Percentiles rank a stretch among this genome's conserved stretches.
Evolutionary conservation across 2,797 vertebrate genomes (phyloP).

Genomic region (Pangasius larnaudii): DNA sequence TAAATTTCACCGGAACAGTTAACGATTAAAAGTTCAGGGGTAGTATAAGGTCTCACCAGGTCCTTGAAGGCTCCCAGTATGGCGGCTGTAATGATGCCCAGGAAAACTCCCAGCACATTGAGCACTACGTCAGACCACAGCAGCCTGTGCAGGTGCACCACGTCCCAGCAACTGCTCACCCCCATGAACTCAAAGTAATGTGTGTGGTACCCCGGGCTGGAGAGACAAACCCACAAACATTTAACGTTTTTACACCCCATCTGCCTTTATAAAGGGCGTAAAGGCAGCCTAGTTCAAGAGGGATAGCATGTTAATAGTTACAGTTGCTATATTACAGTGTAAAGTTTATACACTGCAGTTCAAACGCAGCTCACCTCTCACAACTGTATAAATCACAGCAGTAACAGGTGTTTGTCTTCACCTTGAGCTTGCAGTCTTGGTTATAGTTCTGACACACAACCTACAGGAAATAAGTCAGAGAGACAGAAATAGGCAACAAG

Average conservation of each 20-base stretch:
- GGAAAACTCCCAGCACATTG: constrained; percentile 84
- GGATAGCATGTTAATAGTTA: neutral
- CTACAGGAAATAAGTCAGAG: constrained; percentile 65
- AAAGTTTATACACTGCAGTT: neutral
- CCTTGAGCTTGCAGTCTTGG: constrained; percentile 81
- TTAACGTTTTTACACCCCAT: neutral
- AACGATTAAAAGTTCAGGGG: neutral
- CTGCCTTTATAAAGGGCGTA: neutral
- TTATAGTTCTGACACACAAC: constrained; percentile 81
- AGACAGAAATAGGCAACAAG: neutral
- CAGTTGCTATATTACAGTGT: neutral
- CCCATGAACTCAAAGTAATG: constrained; percentile 86
- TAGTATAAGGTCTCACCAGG: constrained; percentile 65
- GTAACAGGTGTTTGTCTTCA: constrained; percentile 92
- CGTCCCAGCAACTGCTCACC: constrained; percentile 87
- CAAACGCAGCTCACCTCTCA: constrained; percentile 77
- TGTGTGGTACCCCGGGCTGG: constrained; percentile 76
- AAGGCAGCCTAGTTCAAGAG: neutral
- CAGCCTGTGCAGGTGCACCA: constrained; percentile 86
- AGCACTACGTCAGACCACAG: constrained; percentile 89
- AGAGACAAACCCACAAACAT: neutral
- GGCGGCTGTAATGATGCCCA: constrained; percentile 88
- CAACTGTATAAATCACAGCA: constrained; percentile 95
- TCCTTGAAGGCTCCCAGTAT: constrained; percentile 94
- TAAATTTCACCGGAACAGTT: neutral